Conservation (phyloP, 64 coral and sea anemone species). For the Platygyra sinensis region DNA sequence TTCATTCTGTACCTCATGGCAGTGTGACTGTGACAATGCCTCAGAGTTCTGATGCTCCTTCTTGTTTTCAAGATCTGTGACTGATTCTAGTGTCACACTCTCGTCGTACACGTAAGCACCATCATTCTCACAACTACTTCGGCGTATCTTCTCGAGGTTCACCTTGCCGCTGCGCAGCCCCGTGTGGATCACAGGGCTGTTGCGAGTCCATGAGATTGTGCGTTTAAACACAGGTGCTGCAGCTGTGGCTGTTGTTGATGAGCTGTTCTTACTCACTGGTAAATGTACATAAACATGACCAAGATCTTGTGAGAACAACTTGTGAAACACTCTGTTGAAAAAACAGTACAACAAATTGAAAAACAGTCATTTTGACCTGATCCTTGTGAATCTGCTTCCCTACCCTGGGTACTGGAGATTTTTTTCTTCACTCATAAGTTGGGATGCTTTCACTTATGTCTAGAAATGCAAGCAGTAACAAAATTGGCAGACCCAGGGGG, state of each 20-base stretch:
- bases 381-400: too few relatives aligned
- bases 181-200: not conserved
- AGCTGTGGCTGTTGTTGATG: not conserved
- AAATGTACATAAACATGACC: not conserved
- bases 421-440: too few relatives aligned
- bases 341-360: not conserved
- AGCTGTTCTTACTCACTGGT: not conserved
- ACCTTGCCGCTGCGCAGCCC: constrained; percentile 30
- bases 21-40: not conserved
- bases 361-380: not conserved
- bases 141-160: constrained; percentile 34
- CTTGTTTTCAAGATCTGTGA: constrained; percentile 38
- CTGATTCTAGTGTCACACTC: constrained; percentile 8
- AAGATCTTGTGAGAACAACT: constrained; percentile 20
- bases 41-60: not conserved
- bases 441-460: too few relatives aligned
- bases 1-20: not conserved
- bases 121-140: not conserved
- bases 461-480: too few relatives aligned
- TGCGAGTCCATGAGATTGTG: not conserved
- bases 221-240: not conserved
- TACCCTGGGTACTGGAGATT: too few relatives aligned
- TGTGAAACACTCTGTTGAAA: constrained; percentile 18
- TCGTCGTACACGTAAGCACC: not conserved
- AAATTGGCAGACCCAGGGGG: too few relatives aligned